These are phyloP conservation scores for Hipposideros larvatus DNA, from an alignment of 2,797 vertebrate species.

Conservation along the genomic window DNA sequence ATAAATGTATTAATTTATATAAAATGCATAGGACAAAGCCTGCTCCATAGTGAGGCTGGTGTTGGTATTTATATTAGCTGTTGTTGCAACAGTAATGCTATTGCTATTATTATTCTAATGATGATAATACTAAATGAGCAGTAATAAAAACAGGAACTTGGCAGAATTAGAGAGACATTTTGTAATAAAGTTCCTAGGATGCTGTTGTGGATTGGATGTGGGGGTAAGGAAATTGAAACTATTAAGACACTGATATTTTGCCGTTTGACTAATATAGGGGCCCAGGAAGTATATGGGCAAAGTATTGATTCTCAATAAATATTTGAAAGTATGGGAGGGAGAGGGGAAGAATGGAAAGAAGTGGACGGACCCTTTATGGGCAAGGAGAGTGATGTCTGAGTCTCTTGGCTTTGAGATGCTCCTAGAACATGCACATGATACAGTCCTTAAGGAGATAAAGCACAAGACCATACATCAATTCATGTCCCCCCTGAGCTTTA, in stretches of 20 bases:
- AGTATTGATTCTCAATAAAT: conserved; percentile 15
- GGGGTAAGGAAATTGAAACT: neutral
- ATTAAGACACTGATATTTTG: neutral
- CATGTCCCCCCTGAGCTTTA: neutral
- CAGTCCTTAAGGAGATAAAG: neutral
- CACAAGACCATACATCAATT: neutral
- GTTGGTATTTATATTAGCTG: neutral
- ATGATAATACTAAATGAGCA: neutral
- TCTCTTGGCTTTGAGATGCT: neutral
- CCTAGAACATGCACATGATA: too few relatives aligned
- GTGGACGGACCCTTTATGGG: neutral
- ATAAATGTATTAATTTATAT: neutral
- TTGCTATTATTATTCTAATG: neutral
- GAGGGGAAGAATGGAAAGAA: neutral
- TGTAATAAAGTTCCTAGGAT: neutral
- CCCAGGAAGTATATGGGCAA: neutral
- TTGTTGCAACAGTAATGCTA: neutral
- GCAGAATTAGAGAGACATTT: neutral
- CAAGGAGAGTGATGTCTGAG: neutral
- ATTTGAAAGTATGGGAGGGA: neutral
- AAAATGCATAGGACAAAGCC: neutral
- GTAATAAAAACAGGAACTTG: conserved; percentile 5
- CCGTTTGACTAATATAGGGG: neutral
- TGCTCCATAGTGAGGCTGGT: neutral
- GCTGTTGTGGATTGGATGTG: neutral